These are phyloP conservation scores for Oryzias sinensis DNA, from an alignment of 2,797 vertebrate species.

Conservation along the genomic window DNA sequence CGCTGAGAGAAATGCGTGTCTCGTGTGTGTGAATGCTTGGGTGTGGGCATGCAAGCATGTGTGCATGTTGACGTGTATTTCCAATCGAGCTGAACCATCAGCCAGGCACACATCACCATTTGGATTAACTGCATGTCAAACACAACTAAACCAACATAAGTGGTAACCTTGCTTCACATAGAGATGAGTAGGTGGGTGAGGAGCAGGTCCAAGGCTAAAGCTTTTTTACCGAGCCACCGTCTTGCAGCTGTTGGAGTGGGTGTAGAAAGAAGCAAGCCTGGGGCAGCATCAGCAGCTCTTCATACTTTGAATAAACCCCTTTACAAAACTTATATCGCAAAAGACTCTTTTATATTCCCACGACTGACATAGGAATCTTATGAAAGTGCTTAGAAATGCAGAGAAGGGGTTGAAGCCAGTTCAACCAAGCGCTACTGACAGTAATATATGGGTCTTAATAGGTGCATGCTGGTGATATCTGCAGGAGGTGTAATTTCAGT, in stretches of 20 bases:
- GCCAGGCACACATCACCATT: conserved; percentile 38
- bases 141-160: conserved; percentile 53
- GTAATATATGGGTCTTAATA: conserved; percentile 76
- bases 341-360: conserved; percentile 64
- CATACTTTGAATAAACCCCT: conserved; percentile 59
- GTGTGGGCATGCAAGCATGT: conserved; percentile 4
- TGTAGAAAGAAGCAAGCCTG: conserved; percentile 54
- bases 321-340: conserved; percentile 53
- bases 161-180: conserved; percentile 60
- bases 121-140: conserved; percentile 46
- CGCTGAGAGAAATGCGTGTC: conserved; percentile 45
- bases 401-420: conserved; percentile 64
- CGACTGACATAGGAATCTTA: conserved; percentile 57
- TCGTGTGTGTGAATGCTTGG: conserved; percentile 13
- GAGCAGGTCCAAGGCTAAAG: conserved; percentile 63
- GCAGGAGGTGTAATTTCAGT: conserved; percentile 72
- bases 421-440: conserved; percentile 70
- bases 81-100: conserved; percentile 27
- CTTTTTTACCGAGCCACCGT: conserved; percentile 45
- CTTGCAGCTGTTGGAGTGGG: conserved; percentile 57
- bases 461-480: conserved; percentile 72
- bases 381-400: conserved; percentile 61
- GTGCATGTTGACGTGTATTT: conserved; percentile 45
- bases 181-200: conserved; percentile 65
- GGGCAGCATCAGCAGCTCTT: conserved; percentile 48